Evolutionary conservation across 2,797 vertebrate genomes (phyloP).

Genomic region (Liparis tanakae): DNA sequence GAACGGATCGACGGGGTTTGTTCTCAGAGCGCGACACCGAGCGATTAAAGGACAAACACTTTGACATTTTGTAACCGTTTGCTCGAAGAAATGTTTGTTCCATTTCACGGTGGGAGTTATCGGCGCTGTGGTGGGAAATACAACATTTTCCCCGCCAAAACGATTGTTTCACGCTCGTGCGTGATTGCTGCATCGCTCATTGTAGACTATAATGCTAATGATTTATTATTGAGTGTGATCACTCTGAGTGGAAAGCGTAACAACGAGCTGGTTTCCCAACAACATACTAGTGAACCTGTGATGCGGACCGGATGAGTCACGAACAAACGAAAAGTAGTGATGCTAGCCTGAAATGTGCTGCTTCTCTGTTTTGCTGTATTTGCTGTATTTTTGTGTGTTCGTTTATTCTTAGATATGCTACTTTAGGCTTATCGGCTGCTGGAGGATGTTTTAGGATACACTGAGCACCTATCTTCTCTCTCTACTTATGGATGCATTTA

Average conservation of each 20-base stretch:
- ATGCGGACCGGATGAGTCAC: background rate
- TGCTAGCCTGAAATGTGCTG: background rate
- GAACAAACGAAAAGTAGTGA: background rate
- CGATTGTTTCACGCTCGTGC: conserved; percentile 10
- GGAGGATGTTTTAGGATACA: too few relatives aligned
- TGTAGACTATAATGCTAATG: background rate
- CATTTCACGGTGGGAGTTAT: conserved; percentile 60
- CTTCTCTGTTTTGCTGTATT: background rate
- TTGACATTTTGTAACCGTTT: conserved; percentile 77
- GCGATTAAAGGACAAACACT: conserved; percentile 70
- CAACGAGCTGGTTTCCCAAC: background rate
- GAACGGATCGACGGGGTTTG: conserved; percentile 76
- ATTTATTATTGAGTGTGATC: conserved; percentile 12
- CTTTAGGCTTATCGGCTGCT: too few relatives aligned
- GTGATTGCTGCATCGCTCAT: conserved; percentile 5
- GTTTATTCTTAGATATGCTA: too few relatives aligned
- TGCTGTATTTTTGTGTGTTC: too few relatives aligned
- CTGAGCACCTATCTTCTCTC: too few relatives aligned
- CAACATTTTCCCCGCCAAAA: background rate
- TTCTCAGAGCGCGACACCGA: conserved; percentile 65
- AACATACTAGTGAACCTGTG: background rate
- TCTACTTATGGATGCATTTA: too few relatives aligned
- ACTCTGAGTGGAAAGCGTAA: background rate
- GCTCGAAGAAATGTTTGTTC: conserved; percentile 55
- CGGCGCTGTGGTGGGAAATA: conserved; percentile 39